Base-by-base conservation (phyloP, 1,140 invertebrate genomes). In the Tetranychus urticae region DNA sequence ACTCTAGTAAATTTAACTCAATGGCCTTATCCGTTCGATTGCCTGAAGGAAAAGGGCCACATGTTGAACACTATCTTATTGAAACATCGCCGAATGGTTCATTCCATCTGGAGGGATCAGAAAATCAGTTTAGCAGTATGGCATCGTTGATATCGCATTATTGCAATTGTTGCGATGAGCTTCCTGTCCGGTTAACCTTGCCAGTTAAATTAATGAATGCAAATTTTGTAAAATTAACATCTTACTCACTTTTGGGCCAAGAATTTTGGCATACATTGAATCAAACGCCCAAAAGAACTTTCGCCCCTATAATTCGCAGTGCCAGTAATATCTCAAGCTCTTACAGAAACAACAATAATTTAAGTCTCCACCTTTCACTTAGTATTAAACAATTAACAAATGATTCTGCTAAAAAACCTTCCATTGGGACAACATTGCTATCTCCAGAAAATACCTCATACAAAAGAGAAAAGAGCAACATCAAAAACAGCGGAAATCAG, bases 21-120 rank as follows among this genome's bases (percentile, higher is more conserved):
- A 90, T 93, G 85, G 90, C 91, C 23, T 79, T 97, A 56, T 91
- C 88, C 36, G 88, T 94, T 34, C 81, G 88, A 55, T 74, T 93
- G 65, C 86, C 87, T 1, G 78, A 80, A 34, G 82, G 84, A 67
- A 85, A 84, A 67, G 85, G 85, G 6, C 84, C 86, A 6, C 87
- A 89, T 71, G 88, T 93, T 64, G 89, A 94, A 69, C 90, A 97
- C 73, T 96, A 94, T 75, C 78, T 97, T 61, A 89, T 97, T 56
- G 88, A 93, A 71, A 82, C 84, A 13, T 79, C 81, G 59, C 79
- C 80, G 57, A 70, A 72, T 57, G 80, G 83, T 58, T 80, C 83
- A 63, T 78, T 92, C 62, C 84, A 85, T 55, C 77, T 97, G 62
- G 89, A 96, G 74, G 90, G 88, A 60, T 93, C 88, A 14, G 83